Percentiles rank a stretch among this genome's conserved stretches.
Evolutionary conservation across 2,113 vertebrate species (phyloP).

Genomic region (Toxotes chatareus): DNA sequence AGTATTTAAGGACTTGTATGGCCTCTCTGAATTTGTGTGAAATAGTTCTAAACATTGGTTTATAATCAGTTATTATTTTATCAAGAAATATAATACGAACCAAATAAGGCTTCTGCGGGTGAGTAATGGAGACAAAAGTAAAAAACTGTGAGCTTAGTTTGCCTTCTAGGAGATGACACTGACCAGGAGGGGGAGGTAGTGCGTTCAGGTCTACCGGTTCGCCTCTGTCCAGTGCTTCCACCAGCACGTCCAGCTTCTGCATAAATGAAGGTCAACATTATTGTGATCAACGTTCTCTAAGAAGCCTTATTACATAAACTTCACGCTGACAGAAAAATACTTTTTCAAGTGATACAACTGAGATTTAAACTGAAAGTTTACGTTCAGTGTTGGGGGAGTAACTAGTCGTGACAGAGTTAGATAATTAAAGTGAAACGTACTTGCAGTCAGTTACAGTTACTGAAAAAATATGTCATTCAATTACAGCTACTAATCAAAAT

Average conservation of each 20-base stretch:
- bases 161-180: slow-evolving; percentile 40
- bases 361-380: background rate
- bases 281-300: background rate
- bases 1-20: too few relatives aligned
- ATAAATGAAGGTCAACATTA: slow-evolving; percentile 1
- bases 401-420: too few relatives aligned
- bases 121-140: background rate
- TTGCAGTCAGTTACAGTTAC: too few relatives aligned
- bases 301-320: background rate
- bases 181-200: slow-evolving; percentile 89
- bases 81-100: too few relatives aligned
- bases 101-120: background rate
- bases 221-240: slow-evolving; percentile 84
- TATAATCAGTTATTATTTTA: too few relatives aligned
- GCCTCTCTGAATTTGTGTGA: too few relatives aligned
- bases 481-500: too few relatives aligned
- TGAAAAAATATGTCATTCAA: too few relatives aligned
- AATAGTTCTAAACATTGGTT: too few relatives aligned
- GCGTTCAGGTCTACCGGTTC: slow-evolving; percentile 82
- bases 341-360: background rate
- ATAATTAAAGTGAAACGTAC: too few relatives aligned
- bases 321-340: background rate
- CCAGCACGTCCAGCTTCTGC: slow-evolving; percentile 86
- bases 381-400: too few relatives aligned
- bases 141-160: background rate